Evolutionary conservation across 2,888 invertebrate species (phyloP), one percentile per base, ranked within the genome.

Genomic region (Artemia sp.): DNA sequence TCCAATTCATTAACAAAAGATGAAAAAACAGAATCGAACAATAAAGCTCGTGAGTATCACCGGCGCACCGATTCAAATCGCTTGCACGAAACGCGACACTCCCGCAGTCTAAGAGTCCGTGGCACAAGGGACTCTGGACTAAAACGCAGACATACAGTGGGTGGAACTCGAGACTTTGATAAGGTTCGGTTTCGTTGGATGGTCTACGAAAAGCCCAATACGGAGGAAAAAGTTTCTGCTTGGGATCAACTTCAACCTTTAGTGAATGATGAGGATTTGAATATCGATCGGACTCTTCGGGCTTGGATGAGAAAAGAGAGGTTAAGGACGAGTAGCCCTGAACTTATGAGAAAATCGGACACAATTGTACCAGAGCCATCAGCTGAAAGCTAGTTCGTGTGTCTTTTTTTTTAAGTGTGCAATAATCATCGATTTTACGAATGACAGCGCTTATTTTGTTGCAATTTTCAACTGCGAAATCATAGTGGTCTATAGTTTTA

Each of bases 71-170:
- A 70, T 14, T 24, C 51, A 12, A 87, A 86, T 77, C 87, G 70
- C 12, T 51, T 67, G 9, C 71, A 68, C 51, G 73, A 73, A 67
- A 72, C 72, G 50, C 72, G 72, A 51, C 71, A 72, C 67, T 72
- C 72, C 52, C 70, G 71, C 74, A 80, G 81, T 74, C 83, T 84
- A 69, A 86, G 87, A 77, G 52, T 52, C 14, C 68, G 70, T 38
- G 67, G 68, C 51, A 52, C 68, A 50, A 68, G 69, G 51, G 66
- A 71, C 64, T 81, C 87, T 73, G 88, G 89, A 73, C 89, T 91
- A 76, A 91, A 91, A 79, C 84, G 93, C 66, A 83, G 93, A 51
- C 92, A 93, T 80, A 93, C 93, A 0, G 92, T 93, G 10, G 92
- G 92, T 72, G 92, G 93, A 70, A 89, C 90, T n/a, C 90, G 90